A percentile compares a stretch with the other conserved stretches of the same genome.
Conservation (phyloP, 2,888 invertebrate genomes). For the Chymomyza amoena region DNA sequence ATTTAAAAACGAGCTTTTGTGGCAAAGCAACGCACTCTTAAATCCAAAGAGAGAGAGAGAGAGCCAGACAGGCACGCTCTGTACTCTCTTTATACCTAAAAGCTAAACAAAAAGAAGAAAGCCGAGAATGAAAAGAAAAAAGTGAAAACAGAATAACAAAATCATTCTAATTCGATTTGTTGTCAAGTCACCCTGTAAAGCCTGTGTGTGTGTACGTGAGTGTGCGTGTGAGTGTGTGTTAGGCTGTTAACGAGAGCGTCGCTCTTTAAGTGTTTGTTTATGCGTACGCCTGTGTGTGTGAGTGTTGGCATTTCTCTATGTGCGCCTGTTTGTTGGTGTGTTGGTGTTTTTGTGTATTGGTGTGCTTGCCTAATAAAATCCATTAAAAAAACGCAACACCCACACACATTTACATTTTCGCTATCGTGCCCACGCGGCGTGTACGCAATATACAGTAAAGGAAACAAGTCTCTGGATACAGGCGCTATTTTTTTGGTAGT, state of each 20-base stretch:
- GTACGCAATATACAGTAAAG: constrained; percentile 43
- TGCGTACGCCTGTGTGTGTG: constrained; percentile 40
- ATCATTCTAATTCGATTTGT: constrained; percentile 59
- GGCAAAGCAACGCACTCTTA: constrained; percentile 28
- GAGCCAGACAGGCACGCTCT: neutral
- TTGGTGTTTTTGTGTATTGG: neutral
- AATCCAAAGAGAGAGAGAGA: constrained; percentile 9
- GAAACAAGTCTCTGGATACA: neutral
- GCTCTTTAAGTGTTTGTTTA: constrained; percentile 72
- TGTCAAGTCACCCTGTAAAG: constrained; percentile 18
- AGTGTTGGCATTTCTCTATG: neutral
- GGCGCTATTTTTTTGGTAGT: no score
- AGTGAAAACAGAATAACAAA: neutral
- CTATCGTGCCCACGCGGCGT: constrained; percentile 46
- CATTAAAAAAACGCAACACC: constrained; percentile 58
- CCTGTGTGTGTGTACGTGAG: constrained; percentile 3
- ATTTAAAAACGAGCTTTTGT: constrained; percentile 63
- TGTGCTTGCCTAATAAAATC: constrained; percentile 63
- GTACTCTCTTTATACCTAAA: neutral
- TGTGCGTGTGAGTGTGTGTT: constrained; percentile 14
- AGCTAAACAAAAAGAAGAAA: neutral
- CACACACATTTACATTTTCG: constrained; percentile 20
- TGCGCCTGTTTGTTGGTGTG: neutral
- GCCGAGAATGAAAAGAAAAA: neutral
- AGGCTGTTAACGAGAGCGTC: constrained; percentile 8